Evolutionary conservation across 2,113 vertebrate genomes (phyloP), one percentile per base, ranked within the genome.

Genomic region (Grus americana): DNA sequence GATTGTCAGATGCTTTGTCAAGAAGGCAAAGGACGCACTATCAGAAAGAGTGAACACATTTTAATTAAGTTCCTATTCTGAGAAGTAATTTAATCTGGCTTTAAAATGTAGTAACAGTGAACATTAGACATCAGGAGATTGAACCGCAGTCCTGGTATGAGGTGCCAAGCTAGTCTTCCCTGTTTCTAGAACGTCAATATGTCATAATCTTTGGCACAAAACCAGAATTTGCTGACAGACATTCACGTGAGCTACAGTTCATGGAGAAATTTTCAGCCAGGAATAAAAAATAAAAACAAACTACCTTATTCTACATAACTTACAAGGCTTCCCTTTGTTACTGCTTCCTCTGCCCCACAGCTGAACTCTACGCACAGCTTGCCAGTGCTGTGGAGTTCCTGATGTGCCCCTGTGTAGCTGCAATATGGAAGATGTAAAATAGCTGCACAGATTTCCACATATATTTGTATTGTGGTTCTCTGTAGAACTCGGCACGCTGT

Each of bases 181-280:
- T 15, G 36, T 49, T 82, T 84, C 63, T 73, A 61, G 34, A 76
- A 82, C 42, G 59, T 47, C 50, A 93, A 96, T n/a, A 54, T 44
- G 90, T 96, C 85, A 87, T 44, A 46, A 61, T 87, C 71, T 82
- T 74, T 79, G 93, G 76, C 92, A 95, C 76, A 91, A 74, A 94
- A 47, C 30, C 29, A 46, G 78, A 88, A 93, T 58, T 38, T 57
- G 38, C 71, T 90, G 89, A 93, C 88, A 88, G 44, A 17, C 57
- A 30, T 75, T 79, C 68, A 80, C 3, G 12, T 59, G 40, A 82
- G 17, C 34, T 86, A 83, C 47, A 85, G 65, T 46, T 93, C 79
- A 42, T 6, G 40, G 72, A 81, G 50, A 54, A 79, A 80, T 55
- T 88, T 93, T 79, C 84, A 94, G 5, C 58, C 36, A 68, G 30